Evolutionary conservation across 1,140 invertebrate genomes (phyloP), one percentile per base, ranked within the genome.

Genomic region (Drosophila neocordata): DNA sequence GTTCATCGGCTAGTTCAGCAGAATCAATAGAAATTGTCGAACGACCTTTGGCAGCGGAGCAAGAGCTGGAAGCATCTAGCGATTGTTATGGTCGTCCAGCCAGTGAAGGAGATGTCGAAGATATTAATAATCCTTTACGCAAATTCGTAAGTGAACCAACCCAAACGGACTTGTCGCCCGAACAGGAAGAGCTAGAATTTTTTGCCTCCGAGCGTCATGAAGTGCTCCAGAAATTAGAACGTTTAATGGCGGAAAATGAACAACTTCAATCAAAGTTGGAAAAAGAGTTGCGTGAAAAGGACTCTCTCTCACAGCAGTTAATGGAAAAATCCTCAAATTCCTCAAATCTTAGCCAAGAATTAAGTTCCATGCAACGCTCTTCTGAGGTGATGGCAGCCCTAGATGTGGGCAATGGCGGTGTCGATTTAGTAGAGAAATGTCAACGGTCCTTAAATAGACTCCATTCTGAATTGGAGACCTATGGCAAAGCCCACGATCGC

Each of bases 11-110:
- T 73, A 95, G 93, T 7, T 93, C 94, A 5, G 94, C 94, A 11
- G 94, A 95, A 89, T 95, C 94, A 44, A 95, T 95, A 37, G 94
- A 95, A 91, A 95, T 95, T 58, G 94, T 95, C 4, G 94, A 95
- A 71, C 93, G 93, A 4, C 92, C 95, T 64, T 94, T 94, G 44
- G 93, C 15, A 48, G 15, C 41, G 8, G 52, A 94, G 64, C 94
- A 94, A 91, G 94, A 94, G 71, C 94, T 94, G 84, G 70, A 93
- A 73, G 92, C 80, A 93, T 82, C 90, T 93, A 31, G 93, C 12
- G 41, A 94, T 73, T 92, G 93, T 77, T 94, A 93, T 90, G 93
- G 44, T 56, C 85, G 71, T 9, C 68, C 73, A 9, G 66, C 65
- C 18, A 69, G 63, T 18, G 59, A 67, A n/a, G 67, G 59, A 1